Percentiles rank a stretch among this genome's conserved stretches.
phyloP scores from a whole-genome alignment of 1,140 invertebrate genomes.

The Gryllus bimaculatus region DNA sequence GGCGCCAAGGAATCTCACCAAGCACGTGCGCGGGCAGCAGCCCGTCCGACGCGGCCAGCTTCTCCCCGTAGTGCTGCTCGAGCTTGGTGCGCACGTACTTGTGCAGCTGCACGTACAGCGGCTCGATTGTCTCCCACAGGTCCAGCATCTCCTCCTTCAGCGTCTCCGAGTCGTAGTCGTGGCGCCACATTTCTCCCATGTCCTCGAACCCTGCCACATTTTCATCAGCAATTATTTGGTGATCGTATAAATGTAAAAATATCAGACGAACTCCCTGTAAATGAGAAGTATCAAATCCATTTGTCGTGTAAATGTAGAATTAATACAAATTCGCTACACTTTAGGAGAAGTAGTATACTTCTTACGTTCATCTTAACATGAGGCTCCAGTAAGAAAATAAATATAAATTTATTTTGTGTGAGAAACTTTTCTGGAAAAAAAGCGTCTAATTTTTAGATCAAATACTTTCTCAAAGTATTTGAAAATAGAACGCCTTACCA shows the following conservation, averaged over 20 bases:
- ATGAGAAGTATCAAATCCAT: not conserved
- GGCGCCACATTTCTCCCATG: slow-evolving; percentile 21
- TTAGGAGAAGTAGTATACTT: not conserved
- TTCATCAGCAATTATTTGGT: not conserved
- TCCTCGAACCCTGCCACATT: slow-evolving; percentile 13
- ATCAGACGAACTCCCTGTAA: not conserved
- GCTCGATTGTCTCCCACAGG: slow-evolving; percentile 44
- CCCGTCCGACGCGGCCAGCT: slow-evolving; percentile 1
- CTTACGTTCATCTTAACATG: not conserved
- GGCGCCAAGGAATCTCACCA: slow-evolving; percentile 7
- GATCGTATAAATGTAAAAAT: not conserved
- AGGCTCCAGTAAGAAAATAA: not conserved
- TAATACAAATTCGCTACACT: not conserved
- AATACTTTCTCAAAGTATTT: not conserved
- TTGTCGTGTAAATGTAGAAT: too few relatives aligned
- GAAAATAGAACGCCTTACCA: slow-evolving; percentile 29
- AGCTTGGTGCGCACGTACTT: slow-evolving; percentile 66
- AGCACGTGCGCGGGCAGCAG: slow-evolving; percentile 21
- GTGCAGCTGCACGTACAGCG: slow-evolving; percentile 77
- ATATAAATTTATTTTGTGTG: not conserved
- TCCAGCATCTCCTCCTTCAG: slow-evolving; percentile 32
- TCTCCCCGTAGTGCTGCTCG: slow-evolving; percentile 29
- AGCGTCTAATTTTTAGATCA: not conserved
- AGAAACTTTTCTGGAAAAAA: not conserved
- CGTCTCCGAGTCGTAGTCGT: slow-evolving; percentile 29